Evolutionary conservation across 1,140 invertebrate species (phyloP), one percentile per base, ranked within the genome.

Genomic region (Ceratoteleas bidentatus): DNA sequence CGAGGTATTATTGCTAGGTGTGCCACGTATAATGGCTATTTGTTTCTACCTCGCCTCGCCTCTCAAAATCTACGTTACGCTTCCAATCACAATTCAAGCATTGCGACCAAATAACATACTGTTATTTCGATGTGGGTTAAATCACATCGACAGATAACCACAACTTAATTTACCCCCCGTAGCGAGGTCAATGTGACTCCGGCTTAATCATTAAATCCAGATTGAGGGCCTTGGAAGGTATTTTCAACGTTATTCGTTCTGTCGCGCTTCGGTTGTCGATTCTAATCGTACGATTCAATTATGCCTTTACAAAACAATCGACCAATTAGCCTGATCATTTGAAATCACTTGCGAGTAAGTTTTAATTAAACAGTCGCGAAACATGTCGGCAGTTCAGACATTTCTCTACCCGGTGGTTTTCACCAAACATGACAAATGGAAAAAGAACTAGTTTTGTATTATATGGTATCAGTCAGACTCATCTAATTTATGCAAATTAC

Each of bases 131-230:
- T 79, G 77, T 85, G 87, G 86, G 69, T 84, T 90, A 89, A 91
- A 89, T 91, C 89, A 88, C 88, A 91, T 90, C 89, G 88, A 90
- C 89, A 90, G 89, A 91, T 91, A 90, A 91, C 90, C 89, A 90
- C 89, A 91, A 91, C 89, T 90, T 90, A 91, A 91, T 91, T 91
- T 90, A 84, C 90, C 88, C 86, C 90, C 90, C 83, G 88, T 83
- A 43, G 89, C 32, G 82, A 81, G 77, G 82, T 79, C 83, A 81
- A 66, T 66, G 84, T 77, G 74, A 84, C 85, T 84, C 43, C 47
- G 56, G 78, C 50, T 52, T 50, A 81, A 81, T 80, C 80, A 68
- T 75, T 73, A 74, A 84, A 82, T 75, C 40, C 76, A 77, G 61
- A 78, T 38, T 49, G 60, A 49, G 11, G 74, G 57, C 68, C 70